phyloP scores from a whole-genome alignment of 2,113 vertebrate genomes.

The Cyanocitta stelleri region DNA sequence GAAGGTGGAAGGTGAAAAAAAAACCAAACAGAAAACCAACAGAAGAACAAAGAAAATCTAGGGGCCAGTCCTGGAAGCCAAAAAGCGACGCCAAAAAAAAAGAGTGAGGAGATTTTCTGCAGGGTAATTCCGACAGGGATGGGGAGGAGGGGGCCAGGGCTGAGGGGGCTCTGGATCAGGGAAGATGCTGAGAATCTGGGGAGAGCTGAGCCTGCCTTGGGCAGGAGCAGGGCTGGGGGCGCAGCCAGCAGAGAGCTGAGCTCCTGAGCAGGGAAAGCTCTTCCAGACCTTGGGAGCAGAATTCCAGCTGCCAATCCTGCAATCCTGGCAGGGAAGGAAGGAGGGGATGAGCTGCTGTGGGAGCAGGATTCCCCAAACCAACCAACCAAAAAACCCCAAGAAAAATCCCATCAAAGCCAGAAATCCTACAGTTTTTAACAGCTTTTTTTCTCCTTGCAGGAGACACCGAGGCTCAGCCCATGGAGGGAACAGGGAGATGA shows the following conservation, averaged over 20 bases:
- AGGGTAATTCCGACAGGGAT: neutral
- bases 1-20: constrained; percentile 48
- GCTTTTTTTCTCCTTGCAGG: neutral
- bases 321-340: neutral
- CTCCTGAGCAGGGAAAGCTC: neutral
- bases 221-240: neutral
- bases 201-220: neutral
- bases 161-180: neutral
- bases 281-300: neutral
- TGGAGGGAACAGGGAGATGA: neutral
- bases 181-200: neutral
- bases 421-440: neutral
- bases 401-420: neutral
- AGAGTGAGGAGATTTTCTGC: neutral
- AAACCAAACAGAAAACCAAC: neutral
- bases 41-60: neutral
- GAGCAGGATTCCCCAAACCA: neutral
- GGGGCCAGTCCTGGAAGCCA: neutral
- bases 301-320: neutral
- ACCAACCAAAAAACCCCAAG: neutral
- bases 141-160: rapidly evolving
- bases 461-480: neutral
- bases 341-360: neutral
- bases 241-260: neutral
- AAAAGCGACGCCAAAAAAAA: neutral